Percentiles rank a stretch among this genome's conserved stretches.
Conservation (phyloP, 2,888 invertebrate species). For the Dusona sp. region DNA sequence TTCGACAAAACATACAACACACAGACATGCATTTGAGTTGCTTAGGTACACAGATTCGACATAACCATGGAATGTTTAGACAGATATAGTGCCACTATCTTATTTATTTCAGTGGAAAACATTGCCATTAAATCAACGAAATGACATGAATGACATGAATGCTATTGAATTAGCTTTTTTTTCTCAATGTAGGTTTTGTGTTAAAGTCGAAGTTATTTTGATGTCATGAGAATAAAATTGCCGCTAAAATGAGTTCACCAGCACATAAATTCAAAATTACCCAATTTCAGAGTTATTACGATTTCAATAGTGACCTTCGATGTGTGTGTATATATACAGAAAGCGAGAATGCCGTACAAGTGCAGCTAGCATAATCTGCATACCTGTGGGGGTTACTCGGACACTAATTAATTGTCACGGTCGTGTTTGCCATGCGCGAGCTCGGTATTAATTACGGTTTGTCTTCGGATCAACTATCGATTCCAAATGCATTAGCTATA, state of each 20-base stretch:
- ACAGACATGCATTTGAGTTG: no score
- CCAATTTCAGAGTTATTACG: neutral
- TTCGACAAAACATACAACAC: no score
- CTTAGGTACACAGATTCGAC: no score
- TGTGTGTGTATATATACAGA: conserved; percentile 1
- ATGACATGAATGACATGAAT: no score
- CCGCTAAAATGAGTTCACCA: neutral
- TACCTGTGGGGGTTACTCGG: conserved; percentile 56
- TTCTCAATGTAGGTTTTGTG: no score
- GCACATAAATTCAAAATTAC: neutral
- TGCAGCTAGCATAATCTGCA: conserved; percentile 56
- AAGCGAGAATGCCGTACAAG: conserved; percentile 42
- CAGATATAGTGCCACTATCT: no score
- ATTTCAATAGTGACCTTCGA: neutral
- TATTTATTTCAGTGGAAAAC: no score
- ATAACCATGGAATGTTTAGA: no score
- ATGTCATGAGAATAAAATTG: no score
- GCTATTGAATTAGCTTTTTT: no score
- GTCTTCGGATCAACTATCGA: conserved; percentile 57
- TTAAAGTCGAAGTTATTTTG: no score
- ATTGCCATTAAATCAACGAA: no score
- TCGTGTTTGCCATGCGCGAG: conserved; percentile 51
- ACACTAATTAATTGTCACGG: conserved; percentile 63
- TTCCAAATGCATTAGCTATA: conserved; percentile 37
- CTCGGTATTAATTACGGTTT: conserved; percentile 55